Percentiles rank a stretch among this genome's conserved stretches.
phyloP scores from a whole-genome alignment of 2,113 vertebrate genomes.

The Agapornis roseicollis region DNA sequence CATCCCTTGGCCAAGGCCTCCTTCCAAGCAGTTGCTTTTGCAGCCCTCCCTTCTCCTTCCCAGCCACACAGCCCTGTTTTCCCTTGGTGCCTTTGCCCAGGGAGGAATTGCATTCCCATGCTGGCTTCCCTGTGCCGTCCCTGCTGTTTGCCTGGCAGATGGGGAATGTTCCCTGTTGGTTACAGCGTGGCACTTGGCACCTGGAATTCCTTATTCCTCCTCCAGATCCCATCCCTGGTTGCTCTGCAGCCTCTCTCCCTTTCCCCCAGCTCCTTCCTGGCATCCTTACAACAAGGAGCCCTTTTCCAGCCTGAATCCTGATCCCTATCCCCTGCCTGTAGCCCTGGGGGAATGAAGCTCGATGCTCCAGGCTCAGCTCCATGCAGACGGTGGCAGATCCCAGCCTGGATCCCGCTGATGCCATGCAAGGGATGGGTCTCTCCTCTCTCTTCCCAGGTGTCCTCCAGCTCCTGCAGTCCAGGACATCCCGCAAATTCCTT shows the following conservation, averaged over 20 bases:
- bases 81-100: background rate
- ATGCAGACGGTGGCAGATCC: background rate
- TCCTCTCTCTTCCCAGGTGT: slow-evolving; percentile 74
- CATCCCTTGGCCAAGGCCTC: background rate
- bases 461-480: slow-evolving; percentile 90
- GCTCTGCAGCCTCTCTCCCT: background rate
- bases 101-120: accelerated
- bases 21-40: background rate
- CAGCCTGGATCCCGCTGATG: accelerated
- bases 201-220: background rate
- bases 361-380: accelerated
- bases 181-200: accelerated
- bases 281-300: background rate
- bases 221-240: background rate
- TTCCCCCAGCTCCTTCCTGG: background rate
- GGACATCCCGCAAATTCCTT: slow-evolving; percentile 94
- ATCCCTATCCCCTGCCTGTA: background rate
- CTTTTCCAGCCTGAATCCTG: background rate
- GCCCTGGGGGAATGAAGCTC: accelerated
- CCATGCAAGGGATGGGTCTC: background rate
- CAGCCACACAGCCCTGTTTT: accelerated
- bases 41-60: background rate
- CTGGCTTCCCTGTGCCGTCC: background rate
- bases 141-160: background rate
- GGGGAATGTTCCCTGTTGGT: background rate